A percentile compares a stretch with the other conserved stretches of the same genome.
Evolutionary conservation across 2,888 invertebrate genomes (phyloP).

Genomic region (Phasia obesa): DNA sequence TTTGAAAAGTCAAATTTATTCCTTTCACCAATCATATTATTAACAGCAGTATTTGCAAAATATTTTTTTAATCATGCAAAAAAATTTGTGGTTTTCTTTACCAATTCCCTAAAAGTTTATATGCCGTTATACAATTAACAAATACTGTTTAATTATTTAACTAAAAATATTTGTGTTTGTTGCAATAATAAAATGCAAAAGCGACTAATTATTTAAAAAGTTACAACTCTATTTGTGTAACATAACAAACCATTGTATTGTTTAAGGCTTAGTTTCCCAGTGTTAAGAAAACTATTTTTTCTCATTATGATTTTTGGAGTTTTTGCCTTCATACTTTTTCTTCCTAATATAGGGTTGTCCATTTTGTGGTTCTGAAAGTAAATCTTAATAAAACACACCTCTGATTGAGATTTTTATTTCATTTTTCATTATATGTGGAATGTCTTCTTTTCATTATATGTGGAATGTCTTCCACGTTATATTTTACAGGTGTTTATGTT

Average conservation of each 20-base stretch:
- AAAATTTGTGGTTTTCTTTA: conserved; percentile 21
- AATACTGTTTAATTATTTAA: conserved; percentile 52
- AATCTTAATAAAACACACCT: too few relatives aligned
- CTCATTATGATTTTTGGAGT: background rate
- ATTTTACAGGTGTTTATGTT: too few relatives aligned
- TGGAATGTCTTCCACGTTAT: too few relatives aligned
- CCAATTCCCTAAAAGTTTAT: conserved; percentile 49
- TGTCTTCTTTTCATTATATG: too few relatives aligned
- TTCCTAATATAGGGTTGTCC: background rate
- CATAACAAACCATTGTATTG: conserved; percentile 24
- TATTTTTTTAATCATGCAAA: conserved; percentile 53
- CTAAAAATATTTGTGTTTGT: conserved; percentile 29
- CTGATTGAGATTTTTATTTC: too few relatives aligned
- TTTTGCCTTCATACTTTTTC: conserved; percentile 6
- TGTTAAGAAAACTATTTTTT: conserved; percentile 45
- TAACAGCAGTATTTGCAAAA: conserved; percentile 31
- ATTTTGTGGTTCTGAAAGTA: too few relatives aligned
- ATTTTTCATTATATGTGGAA: too few relatives aligned
- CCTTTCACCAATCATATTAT: conserved; percentile 44
- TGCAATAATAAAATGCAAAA: conserved; percentile 27
- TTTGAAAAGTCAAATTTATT: background rate
- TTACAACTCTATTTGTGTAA: conserved; percentile 25
- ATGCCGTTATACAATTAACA: conserved; percentile 61
- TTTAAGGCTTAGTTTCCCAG: conserved; percentile 23
- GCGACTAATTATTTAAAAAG: background rate